These are phyloP conservation scores for Falco peregrinus DNA, from an alignment of 2,797 vertebrate genomes.

Conservation along the genomic window DNA sequence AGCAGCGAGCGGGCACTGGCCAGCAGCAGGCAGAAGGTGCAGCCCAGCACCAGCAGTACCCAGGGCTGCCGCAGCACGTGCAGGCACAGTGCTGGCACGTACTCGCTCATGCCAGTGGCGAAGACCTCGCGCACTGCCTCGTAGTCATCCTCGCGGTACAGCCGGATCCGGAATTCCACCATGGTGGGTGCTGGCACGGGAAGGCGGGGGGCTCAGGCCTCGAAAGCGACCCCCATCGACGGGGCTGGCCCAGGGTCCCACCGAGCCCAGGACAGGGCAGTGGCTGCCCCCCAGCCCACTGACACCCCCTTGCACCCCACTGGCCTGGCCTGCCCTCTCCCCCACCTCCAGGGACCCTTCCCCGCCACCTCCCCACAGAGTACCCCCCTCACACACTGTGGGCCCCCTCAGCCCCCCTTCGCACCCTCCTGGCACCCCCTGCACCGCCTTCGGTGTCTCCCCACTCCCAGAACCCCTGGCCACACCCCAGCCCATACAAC, in stretches of 20 bases:
- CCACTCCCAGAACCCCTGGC: too few relatives aligned
- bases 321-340: not conserved
- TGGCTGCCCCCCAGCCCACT: too few relatives aligned
- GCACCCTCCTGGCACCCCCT: too few relatives aligned
- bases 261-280: too few relatives aligned
- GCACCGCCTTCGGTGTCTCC: too few relatives aligned
- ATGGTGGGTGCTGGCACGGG: not conserved
- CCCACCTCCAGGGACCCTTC: not conserved
- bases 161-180: not conserved
- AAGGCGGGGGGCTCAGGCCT: not conserved
- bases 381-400: too few relatives aligned
- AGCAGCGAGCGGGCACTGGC: conserved; percentile 80
- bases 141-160: not conserved
- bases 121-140: conserved; percentile 15
- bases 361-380: not conserved
- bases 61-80: conserved; percentile 48
- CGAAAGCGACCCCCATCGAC: not conserved
- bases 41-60: conserved; percentile 78
- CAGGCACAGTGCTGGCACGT: not conserved
- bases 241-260: not conserved
- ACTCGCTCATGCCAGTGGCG: conserved; percentile 34
- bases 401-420: too few relatives aligned
- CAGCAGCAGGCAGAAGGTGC: conserved; percentile 77
- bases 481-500: too few relatives aligned
- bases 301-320: not conserved